phyloP scores from a whole-genome alignment of 2,113 vertebrate genomes.

The Chaetodon trifascialis region DNA sequence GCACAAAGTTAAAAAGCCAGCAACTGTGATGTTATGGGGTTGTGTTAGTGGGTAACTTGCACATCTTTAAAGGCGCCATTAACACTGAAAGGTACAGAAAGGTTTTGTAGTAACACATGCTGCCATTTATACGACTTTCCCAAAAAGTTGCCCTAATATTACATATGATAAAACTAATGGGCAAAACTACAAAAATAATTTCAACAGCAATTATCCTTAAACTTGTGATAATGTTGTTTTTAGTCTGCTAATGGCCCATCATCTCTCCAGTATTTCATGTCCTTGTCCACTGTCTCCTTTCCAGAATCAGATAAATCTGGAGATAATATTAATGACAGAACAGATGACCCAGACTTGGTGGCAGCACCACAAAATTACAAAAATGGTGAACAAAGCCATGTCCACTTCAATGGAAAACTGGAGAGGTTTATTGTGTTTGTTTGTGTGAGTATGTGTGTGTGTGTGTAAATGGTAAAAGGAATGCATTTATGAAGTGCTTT shows the following conservation, averaged over 20 bases:
- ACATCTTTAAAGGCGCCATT: too few relatives aligned
- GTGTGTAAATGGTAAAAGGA: too few relatives aligned
- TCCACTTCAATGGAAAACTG: constrained; percentile 11
- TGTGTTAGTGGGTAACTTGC: too few relatives aligned
- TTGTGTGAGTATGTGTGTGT: not conserved
- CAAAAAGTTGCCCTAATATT: too few relatives aligned
- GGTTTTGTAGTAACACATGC: too few relatives aligned
- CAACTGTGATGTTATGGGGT: too few relatives aligned
- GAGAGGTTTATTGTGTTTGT: not conserved
- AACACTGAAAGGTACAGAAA: too few relatives aligned
- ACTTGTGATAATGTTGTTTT: not conserved
- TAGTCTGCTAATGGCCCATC: not conserved
- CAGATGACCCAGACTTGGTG: constrained; percentile 10
- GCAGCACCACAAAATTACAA: not conserved
- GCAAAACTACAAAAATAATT: not conserved
- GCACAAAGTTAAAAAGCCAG: too few relatives aligned
- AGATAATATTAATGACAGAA: constrained; percentile 11
- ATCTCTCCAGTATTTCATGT: not conserved
- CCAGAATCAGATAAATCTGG: not conserved
- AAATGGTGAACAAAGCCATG: not conserved
- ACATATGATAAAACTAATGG: too few relatives aligned
- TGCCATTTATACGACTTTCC: too few relatives aligned
- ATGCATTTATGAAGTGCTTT: too few relatives aligned
- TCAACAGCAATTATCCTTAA: not conserved
- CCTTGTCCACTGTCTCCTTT: not conserved